Evolutionary conservation across 1,140 invertebrate species (phyloP).

Genomic region (Apis florea): DNA sequence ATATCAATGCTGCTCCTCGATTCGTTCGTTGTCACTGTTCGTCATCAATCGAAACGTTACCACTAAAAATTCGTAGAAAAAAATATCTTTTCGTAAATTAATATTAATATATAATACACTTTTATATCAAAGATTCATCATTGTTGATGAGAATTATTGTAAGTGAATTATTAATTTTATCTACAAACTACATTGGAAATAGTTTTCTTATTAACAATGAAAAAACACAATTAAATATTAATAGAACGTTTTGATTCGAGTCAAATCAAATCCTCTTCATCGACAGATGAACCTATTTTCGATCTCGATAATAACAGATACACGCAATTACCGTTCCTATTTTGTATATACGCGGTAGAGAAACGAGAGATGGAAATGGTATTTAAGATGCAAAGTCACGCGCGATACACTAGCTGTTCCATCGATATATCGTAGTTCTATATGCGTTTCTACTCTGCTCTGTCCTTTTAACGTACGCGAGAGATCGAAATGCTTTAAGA

Average conservation of each 20-base stretch:
- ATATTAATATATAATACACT: too few relatives aligned
- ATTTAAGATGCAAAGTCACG: constrained; percentile 67
- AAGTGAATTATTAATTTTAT: too few relatives aligned
- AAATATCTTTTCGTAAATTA: too few relatives aligned
- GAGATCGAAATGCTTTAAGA: neutral
- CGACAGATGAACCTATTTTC: neutral
- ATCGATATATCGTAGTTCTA: constrained; percentile 22
- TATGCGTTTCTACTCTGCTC: too few relatives aligned
- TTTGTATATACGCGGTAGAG: neutral
- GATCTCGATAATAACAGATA: neutral
- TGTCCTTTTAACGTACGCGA: constrained; percentile 1
- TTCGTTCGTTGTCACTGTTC: too few relatives aligned
- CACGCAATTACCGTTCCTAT: constrained; percentile 7
- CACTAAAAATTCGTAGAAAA: too few relatives aligned
- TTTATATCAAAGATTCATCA: too few relatives aligned
- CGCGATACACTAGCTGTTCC: constrained; percentile 54
- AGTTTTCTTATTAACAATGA: too few relatives aligned
- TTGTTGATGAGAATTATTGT: too few relatives aligned
- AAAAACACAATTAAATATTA: neutral
- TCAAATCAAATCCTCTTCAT: neutral
- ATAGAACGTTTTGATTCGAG: neutral
- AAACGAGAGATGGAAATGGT: neutral
- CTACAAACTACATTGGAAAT: too few relatives aligned
- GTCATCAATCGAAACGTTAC: too few relatives aligned
- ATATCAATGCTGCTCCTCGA: too few relatives aligned